phyloP scores from a whole-genome alignment of 2,113 vertebrate genomes.

The Mola mola region DNA sequence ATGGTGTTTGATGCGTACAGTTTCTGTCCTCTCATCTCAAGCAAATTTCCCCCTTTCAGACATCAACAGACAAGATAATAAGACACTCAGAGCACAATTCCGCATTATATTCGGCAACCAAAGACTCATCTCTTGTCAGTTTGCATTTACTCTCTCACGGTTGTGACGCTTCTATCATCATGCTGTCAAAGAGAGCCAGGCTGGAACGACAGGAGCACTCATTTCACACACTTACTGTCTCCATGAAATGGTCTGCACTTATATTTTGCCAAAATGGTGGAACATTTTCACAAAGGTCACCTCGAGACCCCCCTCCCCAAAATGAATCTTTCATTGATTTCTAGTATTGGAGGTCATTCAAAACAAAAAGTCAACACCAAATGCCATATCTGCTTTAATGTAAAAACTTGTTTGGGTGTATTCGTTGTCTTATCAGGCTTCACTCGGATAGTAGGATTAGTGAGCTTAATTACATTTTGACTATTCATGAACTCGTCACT shows the following conservation, averaged over 20 bases:
- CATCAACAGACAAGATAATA: conserved; percentile 99
- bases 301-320: conserved; percentile 79
- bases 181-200: conserved; percentile 97
- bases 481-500: not conserved
- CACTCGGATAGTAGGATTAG: too few relatives aligned
- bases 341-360: conserved; percentile 87
- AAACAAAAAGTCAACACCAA: conserved; percentile 52
- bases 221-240: conserved; percentile 99
- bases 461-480: not conserved
- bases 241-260: conserved; percentile 96
- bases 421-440: too few relatives aligned
- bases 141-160: conserved; percentile 99
- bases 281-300: conserved; percentile 98
- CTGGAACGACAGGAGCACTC: conserved; percentile 93
- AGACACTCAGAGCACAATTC: conserved; percentile 99
- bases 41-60: conserved; percentile 97
- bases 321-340: conserved; percentile 93
- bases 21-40: conserved; percentile 94
- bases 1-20: conserved; percentile 91
- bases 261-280: conserved; percentile 94
- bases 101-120: conserved; percentile 99
- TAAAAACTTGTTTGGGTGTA: conserved; percentile 4
- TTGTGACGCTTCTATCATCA: conserved; percentile 99
- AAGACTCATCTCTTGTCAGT: conserved; percentile 99
- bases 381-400: conserved; percentile 26